Evolutionary conservation across 2,888 invertebrate genomes (phyloP), one percentile per base, ranked within the genome.

Genomic region (Cotesia congregata): DNA sequence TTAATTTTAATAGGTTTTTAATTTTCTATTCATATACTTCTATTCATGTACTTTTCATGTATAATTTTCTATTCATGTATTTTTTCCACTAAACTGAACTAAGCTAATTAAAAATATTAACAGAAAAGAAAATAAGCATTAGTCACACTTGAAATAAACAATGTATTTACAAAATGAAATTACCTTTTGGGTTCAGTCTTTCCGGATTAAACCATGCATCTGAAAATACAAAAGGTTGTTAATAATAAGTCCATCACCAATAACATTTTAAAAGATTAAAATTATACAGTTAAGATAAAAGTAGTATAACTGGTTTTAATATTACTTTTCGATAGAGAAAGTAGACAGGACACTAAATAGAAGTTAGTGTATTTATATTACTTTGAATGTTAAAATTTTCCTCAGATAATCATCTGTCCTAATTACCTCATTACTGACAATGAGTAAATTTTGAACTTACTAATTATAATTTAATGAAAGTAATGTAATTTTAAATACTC

Each of bases 201-300:
- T 95, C 95, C 88, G 96, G 96, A 91, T 95, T 95, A 93, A 96
- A 96, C 96, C 96, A 96, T 92, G 96, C 95, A 94, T 95, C 96
- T 96, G 95, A 87, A 96, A 94, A 91, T 91, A 30, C 30, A 30
- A 30, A 91, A 92, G 76, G 87, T 78, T 76, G 84, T 88, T 88
- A 88, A 82, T 86, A 61, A 78, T 82, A 78, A 75, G 4, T 74
- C 81, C 77, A 75, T 79, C 82, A 82, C 81, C 83, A 61, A 76
- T 68, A 75, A 65, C 12, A 72, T 30, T n/a, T 9, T 7, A 67
- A 67, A 20, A 38, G 38, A 67, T 30, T 12, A 67, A n/a, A n/a
- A 62, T 62, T 17, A 17, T 50, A 20, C 1, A 62, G 5, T 30
- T 30, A 30, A 30, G 5, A 62, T 1, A 62, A 20, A 62, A 62